Evolutionary conservation across 1,140 invertebrate genomes (phyloP), one percentile per base, ranked within the genome.

Genomic region (Dryas iulia): DNA sequence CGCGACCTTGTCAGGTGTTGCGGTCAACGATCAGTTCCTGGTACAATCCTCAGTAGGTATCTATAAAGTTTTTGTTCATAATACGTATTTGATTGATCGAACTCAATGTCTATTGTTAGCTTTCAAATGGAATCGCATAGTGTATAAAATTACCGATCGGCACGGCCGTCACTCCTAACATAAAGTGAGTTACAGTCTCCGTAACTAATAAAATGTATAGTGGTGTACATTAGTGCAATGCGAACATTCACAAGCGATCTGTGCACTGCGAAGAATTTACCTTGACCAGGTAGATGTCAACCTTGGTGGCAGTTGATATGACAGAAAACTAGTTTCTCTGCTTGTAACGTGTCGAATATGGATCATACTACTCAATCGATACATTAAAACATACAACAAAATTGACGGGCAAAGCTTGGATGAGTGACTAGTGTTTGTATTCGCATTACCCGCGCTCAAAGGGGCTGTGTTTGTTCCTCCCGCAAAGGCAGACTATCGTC

Each of bases 401-500:
- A 7, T 14, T 47, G 8, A 47, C 18, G n/a, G 18, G 7, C 39
- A 47, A 47, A 21, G 14, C 4, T 5, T 47, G 39, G 14, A 7
- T 8, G 39, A 18, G 21, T 14, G 18, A n/a, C 39, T 21, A 47
- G 39, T 2, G 0, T 39, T 18, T 47, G 21, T 47, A 47, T 26
- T 66, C 10, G 26, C 73, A 60, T 89, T 92, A 92, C 90, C 90
- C 89, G 86, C 89, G 89, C 76, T 92, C 90, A 78, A 90, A 88
- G 59, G 88, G 88, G 64, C 85, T 84, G 82, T 89, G 81, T 78
- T 81, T 83, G 71, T 86, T 84, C 72, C 82, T 88, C 58, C 92
- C 90, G 78, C 90, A 92, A 56, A 87, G 83, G 81, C 92, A 92
- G 79, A 92, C 83, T 73, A 92, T 92, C 61, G 91, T 90, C 83